A percentile compares a stretch with the other conserved stretches of the same genome.
phyloP scores from a whole-genome alignment of 2,113 vertebrate species.

The Ciconia stormi region DNA sequence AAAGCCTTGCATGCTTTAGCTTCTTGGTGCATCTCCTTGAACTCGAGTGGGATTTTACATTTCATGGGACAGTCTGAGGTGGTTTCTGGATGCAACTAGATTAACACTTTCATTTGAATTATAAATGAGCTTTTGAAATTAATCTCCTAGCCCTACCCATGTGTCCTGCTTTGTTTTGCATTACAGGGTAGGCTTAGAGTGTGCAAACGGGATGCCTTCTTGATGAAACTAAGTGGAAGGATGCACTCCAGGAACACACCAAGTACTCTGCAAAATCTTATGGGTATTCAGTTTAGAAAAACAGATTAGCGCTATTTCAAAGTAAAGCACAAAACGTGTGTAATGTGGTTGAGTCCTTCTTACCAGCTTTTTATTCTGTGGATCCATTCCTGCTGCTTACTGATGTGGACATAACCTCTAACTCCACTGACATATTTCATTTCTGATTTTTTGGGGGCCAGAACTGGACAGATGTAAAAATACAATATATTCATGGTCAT shows the following conservation, averaged over 20 bases:
- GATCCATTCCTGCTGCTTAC: background rate
- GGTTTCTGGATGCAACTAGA: background rate
- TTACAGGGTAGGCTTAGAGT: background rate
- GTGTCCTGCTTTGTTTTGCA: background rate
- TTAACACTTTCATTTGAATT: background rate
- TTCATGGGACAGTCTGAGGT: background rate
- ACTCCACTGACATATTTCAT: background rate
- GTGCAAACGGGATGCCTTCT: background rate
- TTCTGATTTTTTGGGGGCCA: background rate
- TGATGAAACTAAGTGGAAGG: background rate
- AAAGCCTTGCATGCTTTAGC: background rate
- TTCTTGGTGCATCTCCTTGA: background rate
- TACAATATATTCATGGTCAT: background rate
- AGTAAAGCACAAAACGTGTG: background rate
- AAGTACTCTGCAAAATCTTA: background rate
- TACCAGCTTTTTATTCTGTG: background rate
- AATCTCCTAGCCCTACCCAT: background rate
- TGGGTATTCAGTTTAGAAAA: background rate
- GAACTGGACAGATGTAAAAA: background rate
- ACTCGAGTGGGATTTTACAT: background rate
- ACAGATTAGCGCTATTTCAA: background rate
- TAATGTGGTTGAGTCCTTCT: background rate
- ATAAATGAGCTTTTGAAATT: background rate
- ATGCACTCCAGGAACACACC: background rate
- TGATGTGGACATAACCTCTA: background rate